phyloP scores from a whole-genome alignment of 2,888 invertebrate species.

The Calliopum simillimum region DNA sequence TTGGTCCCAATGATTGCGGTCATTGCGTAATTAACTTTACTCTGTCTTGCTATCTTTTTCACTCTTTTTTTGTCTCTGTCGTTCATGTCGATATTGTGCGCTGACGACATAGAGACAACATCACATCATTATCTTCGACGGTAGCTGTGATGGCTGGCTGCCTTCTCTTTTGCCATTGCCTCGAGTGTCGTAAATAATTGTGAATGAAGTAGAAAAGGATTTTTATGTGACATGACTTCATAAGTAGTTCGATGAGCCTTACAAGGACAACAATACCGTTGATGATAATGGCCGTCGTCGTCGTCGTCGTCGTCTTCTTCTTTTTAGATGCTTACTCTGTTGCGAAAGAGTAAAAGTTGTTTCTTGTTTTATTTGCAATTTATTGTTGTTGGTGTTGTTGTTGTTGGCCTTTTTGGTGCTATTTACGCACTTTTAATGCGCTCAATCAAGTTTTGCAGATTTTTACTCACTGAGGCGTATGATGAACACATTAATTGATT shows the following conservation, averaged over 20 bases:
- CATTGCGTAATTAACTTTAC: slow-evolving; percentile 44
- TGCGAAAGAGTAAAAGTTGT: too few relatives aligned
- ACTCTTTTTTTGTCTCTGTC: too few relatives aligned
- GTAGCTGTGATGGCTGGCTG: too few relatives aligned
- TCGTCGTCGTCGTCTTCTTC: background rate
- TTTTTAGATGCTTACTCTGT: too few relatives aligned
- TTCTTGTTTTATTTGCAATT: background rate
- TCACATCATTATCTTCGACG: background rate
- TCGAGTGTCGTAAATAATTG: slow-evolving; percentile 28
- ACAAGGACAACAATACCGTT: background rate
- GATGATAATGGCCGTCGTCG: background rate
- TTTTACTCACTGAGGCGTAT: slow-evolving; percentile 34
- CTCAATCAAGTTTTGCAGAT: background rate
- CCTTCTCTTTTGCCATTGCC: background rate
- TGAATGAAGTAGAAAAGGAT: slow-evolving; percentile 42
- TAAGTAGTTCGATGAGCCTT: slow-evolving; percentile 35
- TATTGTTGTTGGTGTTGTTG: background rate
- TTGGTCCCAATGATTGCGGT: slow-evolving; percentile 45
- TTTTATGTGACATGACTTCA: slow-evolving; percentile 48
- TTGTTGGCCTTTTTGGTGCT: slow-evolving; percentile 23
- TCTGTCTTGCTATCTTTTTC: background rate
- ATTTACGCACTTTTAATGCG: slow-evolving; percentile 16
- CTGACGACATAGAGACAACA: background rate
- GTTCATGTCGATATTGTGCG: too few relatives aligned
- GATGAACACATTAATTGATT: slow-evolving; percentile 47